Evolutionary conservation across 2,888 invertebrate genomes (phyloP).

Genomic region (Parasteatoda lunata): DNA sequence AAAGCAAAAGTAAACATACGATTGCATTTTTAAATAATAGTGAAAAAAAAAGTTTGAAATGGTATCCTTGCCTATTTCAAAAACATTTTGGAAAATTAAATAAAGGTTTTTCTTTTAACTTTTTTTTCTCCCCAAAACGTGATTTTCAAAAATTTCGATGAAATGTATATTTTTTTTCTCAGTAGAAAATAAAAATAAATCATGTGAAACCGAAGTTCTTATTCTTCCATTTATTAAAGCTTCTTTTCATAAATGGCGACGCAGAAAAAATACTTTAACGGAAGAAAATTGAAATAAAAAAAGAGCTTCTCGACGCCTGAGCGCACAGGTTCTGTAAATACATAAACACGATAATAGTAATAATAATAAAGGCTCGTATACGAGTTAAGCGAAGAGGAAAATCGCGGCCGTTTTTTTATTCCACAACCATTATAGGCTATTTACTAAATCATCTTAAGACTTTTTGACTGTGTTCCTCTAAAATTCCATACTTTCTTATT

Average conservation of each 20-base stretch:
- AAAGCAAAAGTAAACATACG: no score
- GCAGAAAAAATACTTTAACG: not conserved
- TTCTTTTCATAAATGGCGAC: not conserved
- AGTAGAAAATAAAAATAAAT: not conserved
- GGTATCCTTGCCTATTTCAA: no score
- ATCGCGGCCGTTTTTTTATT: not conserved
- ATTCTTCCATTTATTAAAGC: not conserved
- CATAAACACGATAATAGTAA: conserved; percentile 47
- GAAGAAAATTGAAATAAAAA: not conserved
- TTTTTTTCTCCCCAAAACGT: not conserved
- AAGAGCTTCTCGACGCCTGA: not conserved
- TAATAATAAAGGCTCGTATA: conserved; percentile 36
- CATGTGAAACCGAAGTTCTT: not conserved
- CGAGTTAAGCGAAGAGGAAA: not conserved
- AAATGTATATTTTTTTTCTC: not conserved
- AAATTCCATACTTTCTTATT: no score
- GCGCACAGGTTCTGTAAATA: conserved; percentile 28
- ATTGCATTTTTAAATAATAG: no score
- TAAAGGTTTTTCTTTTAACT: no score
- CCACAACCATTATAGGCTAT: conserved; percentile 34
- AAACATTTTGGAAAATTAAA: no score
- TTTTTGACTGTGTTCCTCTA: not conserved
- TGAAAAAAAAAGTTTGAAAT: no score
- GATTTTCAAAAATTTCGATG: not conserved
- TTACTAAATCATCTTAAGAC: conserved; percentile 36